Conservation (phyloP, 2,113 vertebrate genomes). For the Nanorana parkeri region DNA sequence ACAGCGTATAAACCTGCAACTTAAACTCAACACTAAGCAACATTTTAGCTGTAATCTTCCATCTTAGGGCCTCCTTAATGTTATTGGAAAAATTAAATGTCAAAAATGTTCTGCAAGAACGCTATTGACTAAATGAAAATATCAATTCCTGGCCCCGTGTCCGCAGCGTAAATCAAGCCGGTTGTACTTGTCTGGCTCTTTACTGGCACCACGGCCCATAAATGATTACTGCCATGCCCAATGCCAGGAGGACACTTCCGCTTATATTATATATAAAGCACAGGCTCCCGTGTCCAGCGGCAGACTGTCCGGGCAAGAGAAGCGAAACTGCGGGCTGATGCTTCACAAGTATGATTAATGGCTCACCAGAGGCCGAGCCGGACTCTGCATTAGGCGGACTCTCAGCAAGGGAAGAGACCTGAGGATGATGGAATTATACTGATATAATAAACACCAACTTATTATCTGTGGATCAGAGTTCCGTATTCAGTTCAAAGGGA, state of each 20-base stretch:
- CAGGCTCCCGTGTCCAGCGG: slow-evolving; percentile 47
- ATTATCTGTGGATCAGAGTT: too few species aligned
- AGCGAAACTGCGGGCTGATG: not conserved
- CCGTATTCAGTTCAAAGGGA: too few species aligned
- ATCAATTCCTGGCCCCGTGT: slow-evolving; percentile 1
- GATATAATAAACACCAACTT: too few species aligned
- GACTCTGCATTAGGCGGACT: not conserved
- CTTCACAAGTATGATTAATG: slow-evolving; percentile 2
- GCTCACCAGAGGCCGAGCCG: not conserved
- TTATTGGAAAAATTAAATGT: not conserved
- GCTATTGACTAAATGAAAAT: slow-evolving; percentile 3
- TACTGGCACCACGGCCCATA: slow-evolving; percentile 64
- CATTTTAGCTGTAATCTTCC: not conserved
- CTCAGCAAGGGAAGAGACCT: too few species aligned
- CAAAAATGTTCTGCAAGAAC: not conserved
- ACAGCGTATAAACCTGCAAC: not conserved
- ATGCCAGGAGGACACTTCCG: slow-evolving; percentile 39
- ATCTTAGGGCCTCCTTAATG: not conserved
- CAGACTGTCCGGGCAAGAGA: slow-evolving; percentile 29
- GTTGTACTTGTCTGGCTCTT: not conserved
- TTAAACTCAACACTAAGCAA: not conserved
- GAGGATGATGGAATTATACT: too few species aligned
- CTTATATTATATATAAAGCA: slow-evolving; percentile 61
- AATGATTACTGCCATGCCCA: slow-evolving; percentile 62
- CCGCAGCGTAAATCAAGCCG: slow-evolving; percentile 6